A percentile compares a stretch with the other conserved stretches of the same genome.
Evolutionary conservation across 2,113 vertebrate genomes (phyloP).

Genomic region (Dipodomys merriami): DNA sequence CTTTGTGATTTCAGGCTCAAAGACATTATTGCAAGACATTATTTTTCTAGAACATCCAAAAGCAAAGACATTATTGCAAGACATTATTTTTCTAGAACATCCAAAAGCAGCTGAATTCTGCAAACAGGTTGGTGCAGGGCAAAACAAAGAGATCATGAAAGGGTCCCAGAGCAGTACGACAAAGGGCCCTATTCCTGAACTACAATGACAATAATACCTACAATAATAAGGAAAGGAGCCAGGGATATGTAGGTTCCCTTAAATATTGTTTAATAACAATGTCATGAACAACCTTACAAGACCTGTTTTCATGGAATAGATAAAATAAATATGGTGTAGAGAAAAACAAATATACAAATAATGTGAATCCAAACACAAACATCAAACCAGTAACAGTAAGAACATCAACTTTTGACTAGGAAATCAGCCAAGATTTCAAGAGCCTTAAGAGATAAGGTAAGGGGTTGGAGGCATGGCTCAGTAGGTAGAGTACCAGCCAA

Average conservation of each 20-base stretch:
- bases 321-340: neutral
- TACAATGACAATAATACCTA: neutral
- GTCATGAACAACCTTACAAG: neutral
- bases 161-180: neutral
- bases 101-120: neutral
- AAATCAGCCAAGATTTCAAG: neutral
- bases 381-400: conserved; percentile 11
- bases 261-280: conserved; percentile 13
- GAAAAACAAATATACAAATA: conserved; percentile 34
- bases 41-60: no score
- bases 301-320: neutral
- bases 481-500: no score
- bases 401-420: neutral
- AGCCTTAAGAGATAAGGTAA: neutral
- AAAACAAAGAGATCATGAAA: neutral
- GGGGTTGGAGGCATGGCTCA: no score
- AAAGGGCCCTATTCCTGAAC: neutral
- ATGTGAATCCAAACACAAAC: conserved; percentile 25
- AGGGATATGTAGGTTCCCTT: neutral
- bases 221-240: neutral
- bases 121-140: neutral
- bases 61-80: no score
- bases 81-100: neutral
- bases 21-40: neutral
- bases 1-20: neutral